phyloP scores from a whole-genome alignment of 23 tunicate genomes.

The Styela plicata region DNA sequence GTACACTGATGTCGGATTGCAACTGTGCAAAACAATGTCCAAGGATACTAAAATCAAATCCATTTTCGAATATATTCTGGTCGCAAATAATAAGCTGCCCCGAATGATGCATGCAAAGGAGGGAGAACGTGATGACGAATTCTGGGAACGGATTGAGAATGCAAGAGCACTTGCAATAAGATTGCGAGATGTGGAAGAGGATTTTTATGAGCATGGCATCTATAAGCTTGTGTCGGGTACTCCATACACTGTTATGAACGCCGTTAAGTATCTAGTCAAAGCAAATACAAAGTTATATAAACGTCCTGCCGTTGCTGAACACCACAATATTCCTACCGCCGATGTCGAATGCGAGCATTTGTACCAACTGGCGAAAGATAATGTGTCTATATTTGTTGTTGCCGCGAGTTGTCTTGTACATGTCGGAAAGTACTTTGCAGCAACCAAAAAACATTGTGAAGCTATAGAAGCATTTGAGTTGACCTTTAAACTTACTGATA shows the following conservation, averaged over 20 bases:
- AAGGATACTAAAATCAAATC: constrained; percentile 32
- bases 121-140: constrained; percentile 15
- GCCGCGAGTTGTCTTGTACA: constrained; percentile 45
- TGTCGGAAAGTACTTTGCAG: constrained; percentile 66
- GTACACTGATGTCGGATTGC: constrained; percentile 39
- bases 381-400: constrained; percentile 42
- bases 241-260: constrained; percentile 52
- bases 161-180: constrained; percentile 23
- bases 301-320: not conserved
- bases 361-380: constrained; percentile 35
- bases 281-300: constrained; percentile 53
- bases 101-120: constrained; percentile 29
- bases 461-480: constrained; percentile 41
- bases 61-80: constrained; percentile 46
- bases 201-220: constrained; percentile 45
- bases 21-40: constrained; percentile 25
- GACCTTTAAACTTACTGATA: constrained; percentile 23
- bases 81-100: constrained; percentile 50
- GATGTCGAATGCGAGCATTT: constrained; percentile 26
- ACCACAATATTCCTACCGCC: constrained; percentile 3
- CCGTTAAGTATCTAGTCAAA: constrained; percentile 46
- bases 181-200: not conserved
- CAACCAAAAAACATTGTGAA: constrained; percentile 28
- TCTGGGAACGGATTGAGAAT: constrained; percentile 9
- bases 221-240: constrained; percentile 32